Evolutionary conservation across 2,797 vertebrate genomes (phyloP), one percentile per base, ranked within the genome.

Genomic region (Sebastes diaconus): DNA sequence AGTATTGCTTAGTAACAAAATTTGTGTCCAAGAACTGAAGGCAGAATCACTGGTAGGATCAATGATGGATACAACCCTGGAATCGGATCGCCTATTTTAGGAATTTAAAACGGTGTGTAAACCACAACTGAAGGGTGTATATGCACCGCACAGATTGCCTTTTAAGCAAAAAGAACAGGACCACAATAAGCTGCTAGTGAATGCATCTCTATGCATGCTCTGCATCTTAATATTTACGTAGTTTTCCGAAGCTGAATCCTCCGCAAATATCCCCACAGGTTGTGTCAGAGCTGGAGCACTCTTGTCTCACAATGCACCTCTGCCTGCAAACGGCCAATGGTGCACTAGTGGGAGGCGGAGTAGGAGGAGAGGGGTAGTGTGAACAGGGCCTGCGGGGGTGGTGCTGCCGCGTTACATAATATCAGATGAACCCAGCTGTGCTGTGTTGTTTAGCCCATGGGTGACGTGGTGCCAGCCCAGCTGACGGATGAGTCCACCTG

Each of bases 361-460:
- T 88, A 68, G 88, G 93, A 91, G 90, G 89, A 92, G 88, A 90
- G 83, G 87, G 90, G 87, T 79, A 65, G 87, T 88, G 88, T 90
- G 92, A 94, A 89, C 86, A 77, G 85, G 91, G 93, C 90, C 84
- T 90, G 94, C 75, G 91, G 91, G 90, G 93, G 92, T 88, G 91
- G 90, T 71, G 77, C 85, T 50, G 14, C 65, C 42, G 81, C 5
- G 54, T 95, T 95, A 87, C 87, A 86, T 95, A 95, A 94, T 80
- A 76, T 85, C 90, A 81, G 86, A 84, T 69, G 71, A 86, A 83
- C 90, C 92, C 93, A 94, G 92, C 93, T 91, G 92, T 87, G 90
- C 81, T 34, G 69, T 67, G 88, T 84, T 91, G 90, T 90, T 91
- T 79, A 80, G 90, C 88, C 83, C 79, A 81, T 85, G 80, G 90